Conservation (phyloP, 2,888 invertebrate genomes). For the Camptogramma bilineatum region DNA sequence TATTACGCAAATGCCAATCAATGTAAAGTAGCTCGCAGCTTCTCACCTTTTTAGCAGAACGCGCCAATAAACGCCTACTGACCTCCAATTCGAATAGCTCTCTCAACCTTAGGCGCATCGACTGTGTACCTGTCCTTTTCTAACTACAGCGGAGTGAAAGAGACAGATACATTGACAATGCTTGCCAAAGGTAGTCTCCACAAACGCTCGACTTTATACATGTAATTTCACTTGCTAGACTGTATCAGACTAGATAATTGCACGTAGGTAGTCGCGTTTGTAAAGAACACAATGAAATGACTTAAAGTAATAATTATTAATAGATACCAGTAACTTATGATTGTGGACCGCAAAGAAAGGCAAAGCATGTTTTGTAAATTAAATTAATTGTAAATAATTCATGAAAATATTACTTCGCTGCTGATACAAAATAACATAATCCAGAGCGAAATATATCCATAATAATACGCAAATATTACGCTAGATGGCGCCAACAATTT, state of each 20-base stretch:
- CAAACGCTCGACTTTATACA: constrained; percentile 8
- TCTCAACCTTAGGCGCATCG: constrained; percentile 15
- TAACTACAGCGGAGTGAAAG: constrained; percentile 14
- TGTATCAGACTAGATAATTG: not conserved
- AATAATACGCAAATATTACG: constrained; percentile 11
- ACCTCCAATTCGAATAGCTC: constrained; percentile 24
- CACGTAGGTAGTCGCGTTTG: constrained; percentile 7
- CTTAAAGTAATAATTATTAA: constrained; percentile 10
- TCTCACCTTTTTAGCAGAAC: constrained; percentile 32
- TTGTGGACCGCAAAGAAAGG: constrained; percentile 53
- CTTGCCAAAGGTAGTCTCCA: constrained; percentile 12
- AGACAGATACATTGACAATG: constrained; percentile 15
- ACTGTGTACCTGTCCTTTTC: constrained; percentile 26
- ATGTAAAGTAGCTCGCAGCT: constrained; percentile 8
- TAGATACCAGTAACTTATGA: constrained; percentile 7
- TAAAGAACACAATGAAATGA: constrained; percentile 12
- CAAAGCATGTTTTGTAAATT: constrained; percentile 51
- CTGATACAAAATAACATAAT: constrained; percentile 5
- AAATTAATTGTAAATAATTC: constrained; percentile 8
- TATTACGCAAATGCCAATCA: constrained; percentile 19
- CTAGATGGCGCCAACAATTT: not conserved
- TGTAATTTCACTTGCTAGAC: not conserved
- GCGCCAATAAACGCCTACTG: constrained; percentile 20
- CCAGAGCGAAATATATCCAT: too few relatives aligned
- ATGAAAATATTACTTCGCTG: constrained; percentile 8